Evolutionary conservation across 1,140 invertebrate species (phyloP).

Genomic region (Drosophila albomicans): DNA sequence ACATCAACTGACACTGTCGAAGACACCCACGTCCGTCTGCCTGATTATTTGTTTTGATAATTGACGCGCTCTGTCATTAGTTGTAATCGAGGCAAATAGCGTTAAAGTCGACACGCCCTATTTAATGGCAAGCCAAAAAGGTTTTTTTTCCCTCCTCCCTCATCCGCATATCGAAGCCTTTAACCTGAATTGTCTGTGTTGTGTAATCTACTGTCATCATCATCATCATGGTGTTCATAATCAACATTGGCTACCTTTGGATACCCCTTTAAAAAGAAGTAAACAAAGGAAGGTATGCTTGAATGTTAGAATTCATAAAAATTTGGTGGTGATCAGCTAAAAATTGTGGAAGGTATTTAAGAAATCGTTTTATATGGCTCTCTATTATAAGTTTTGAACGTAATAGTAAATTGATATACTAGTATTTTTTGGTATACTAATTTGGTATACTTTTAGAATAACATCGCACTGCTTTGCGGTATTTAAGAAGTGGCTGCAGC

Average conservation of each 20-base stretch:
- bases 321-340: too few relatives aligned
- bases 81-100: slow-evolving; percentile 30
- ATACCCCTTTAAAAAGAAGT: neutral
- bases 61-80: slow-evolving; percentile 35
- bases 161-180: slow-evolving; percentile 1
- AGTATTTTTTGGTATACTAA: too few relatives aligned
- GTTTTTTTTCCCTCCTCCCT: neutral
- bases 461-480: too few relatives aligned
- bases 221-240: slow-evolving; percentile 12
- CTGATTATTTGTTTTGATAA: slow-evolving; percentile 20
- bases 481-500: too few relatives aligned
- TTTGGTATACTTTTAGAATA: too few relatives aligned
- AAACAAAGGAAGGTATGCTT: neutral
- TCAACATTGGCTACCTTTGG: slow-evolving; percentile 6
- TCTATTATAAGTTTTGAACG: too few relatives aligned
- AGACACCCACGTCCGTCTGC: neutral
- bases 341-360: too few relatives aligned
- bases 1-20: neutral
- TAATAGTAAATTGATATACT: too few relatives aligned
- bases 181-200: slow-evolving; percentile 2
- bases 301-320: too few relatives aligned
- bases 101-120: slow-evolving; percentile 37
- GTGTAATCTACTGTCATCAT: slow-evolving; percentile 19
- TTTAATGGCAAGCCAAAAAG: slow-evolving; percentile 36
- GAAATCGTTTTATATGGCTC: too few relatives aligned